Evolutionary conservation across 2,113 vertebrate genomes (phyloP).

Genomic region (Aythya baeri): DNA sequence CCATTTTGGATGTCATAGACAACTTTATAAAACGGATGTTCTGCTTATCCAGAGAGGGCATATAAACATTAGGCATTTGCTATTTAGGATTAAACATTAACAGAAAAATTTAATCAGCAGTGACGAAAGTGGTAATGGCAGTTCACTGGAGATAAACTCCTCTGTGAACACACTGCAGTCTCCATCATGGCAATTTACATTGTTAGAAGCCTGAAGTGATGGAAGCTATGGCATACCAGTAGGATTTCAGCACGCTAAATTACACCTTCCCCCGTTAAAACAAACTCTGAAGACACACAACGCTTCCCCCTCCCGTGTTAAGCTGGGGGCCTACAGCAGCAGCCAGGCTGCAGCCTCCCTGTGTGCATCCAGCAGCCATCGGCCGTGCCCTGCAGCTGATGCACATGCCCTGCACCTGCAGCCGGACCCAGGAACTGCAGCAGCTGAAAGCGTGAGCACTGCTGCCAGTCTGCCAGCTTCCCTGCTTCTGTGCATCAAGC

Average conservation of each 20-base stretch:
- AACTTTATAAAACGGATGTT: not conserved
- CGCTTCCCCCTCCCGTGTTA: not conserved
- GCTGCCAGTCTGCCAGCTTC: not conserved
- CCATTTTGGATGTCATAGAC: not conserved
- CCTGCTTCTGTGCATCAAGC: not conserved
- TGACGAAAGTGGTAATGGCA: not conserved
- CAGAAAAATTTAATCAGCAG: not conserved
- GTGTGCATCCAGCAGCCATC: not conserved
- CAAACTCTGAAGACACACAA: not conserved
- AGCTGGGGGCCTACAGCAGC: not conserved
- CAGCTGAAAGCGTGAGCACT: accelerated
- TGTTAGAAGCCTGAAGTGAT: not conserved
- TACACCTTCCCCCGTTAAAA: not conserved
- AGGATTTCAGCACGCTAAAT: not conserved
- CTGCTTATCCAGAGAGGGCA: not conserved
- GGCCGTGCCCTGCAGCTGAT: not conserved
- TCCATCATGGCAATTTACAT: not conserved
- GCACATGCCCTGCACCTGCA: not conserved
- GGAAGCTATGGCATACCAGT: not conserved
- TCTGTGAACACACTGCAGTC: accelerated
- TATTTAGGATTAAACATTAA: constrained; percentile 37
- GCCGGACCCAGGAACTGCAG: not conserved
- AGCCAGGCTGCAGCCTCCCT: not conserved
- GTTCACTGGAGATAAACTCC: constrained; percentile 14
- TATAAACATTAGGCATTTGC: not conserved